Evolutionary conservation across 2,888 invertebrate genomes (phyloP), one percentile per base, ranked within the genome.

Genomic region (Petrolisthes manimaculis): DNA sequence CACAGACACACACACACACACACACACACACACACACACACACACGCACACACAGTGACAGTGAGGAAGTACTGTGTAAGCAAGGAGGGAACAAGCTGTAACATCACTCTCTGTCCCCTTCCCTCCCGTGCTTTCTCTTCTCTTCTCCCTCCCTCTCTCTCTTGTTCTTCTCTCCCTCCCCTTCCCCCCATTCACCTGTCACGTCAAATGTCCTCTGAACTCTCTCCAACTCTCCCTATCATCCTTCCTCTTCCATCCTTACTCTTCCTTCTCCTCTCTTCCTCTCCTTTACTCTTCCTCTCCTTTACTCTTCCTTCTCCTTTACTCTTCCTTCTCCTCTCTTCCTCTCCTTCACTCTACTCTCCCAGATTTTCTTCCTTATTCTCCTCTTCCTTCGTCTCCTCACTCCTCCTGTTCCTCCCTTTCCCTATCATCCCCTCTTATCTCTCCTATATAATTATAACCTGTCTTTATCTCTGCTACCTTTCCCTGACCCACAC

Each of bases 21-120:
- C 75, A 74, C 75, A 74, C 75, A 74, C 75, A 74, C 75, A 74
- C 75, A 74, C 75, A 74, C n/a, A 21, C 75, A 74, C 77, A 77
- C 77, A 77, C 51, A 77, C 77, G 51, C 77, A 77, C 77, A 77
- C 77, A 21, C 37, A 77, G 24, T 37, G 24, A 37, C 37, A 51
- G 24, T 37, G 51, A 21, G 51, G 51, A 51, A 77, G 21, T 21
- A 77, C 77, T 37, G 21, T 51, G 4, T 18, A 21, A 77, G 51
- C 77, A 21, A 51, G 18, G 24, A 37, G 4, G 24, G 24, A 51
- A n/a, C n/a, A n/a, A n/a, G n/a, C n/a, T n/a, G n/a, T n/a, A n/a
- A n/a, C n/a, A n/a, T n/a, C n/a, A n/a, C n/a, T 77, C 61, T 61
- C 61, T 14, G 6, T 9, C 6, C 61, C 14, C 14, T 61, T 61